These are phyloP conservation scores for Crotalus helleri DNA, from an alignment of 2,113 vertebrate species.

Conservation along the genomic window DNA sequence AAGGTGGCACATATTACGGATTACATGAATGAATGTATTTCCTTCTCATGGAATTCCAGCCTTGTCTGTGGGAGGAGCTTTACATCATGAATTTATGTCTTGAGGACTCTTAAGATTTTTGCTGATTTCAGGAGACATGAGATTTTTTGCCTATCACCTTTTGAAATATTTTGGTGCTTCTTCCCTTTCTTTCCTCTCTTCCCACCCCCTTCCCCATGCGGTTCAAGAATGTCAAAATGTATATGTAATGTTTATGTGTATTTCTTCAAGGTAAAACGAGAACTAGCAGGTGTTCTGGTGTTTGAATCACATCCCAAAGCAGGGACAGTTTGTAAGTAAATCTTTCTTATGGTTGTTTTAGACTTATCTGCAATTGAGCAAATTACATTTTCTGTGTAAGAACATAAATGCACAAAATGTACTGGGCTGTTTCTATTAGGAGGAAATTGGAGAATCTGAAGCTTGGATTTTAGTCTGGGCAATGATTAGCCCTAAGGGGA, in stretches of 20 bases:
- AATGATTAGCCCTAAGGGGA: not conserved
- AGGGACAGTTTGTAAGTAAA: slow-evolving; percentile 93
- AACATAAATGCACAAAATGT: not conserved
- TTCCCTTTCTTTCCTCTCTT: not conserved
- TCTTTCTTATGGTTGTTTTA: not conserved
- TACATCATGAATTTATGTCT: not conserved
- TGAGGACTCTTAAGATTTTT: not conserved
- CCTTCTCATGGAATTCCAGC: not conserved
- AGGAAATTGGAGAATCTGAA: not conserved
- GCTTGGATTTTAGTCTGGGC: not conserved
- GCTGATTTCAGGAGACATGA: not conserved
- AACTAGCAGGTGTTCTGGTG: slow-evolving; percentile 91
- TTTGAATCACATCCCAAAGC: slow-evolving; percentile 95
- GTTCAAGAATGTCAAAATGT: not conserved
- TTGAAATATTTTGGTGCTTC: not conserved
- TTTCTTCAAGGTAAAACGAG: slow-evolving; percentile 85
- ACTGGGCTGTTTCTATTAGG: not conserved
- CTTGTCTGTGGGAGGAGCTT: not conserved
- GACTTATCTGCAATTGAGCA: slow-evolving; percentile 21
- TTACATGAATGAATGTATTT: not conserved
- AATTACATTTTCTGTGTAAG: slow-evolving; percentile 21
- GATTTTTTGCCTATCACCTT: not conserved
- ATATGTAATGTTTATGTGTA: slow-evolving; percentile 18
- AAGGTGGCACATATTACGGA: not conserved
- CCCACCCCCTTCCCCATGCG: not conserved